Evolutionary conservation across 1,140 invertebrate genomes (phyloP).

Genomic region (Cylas formicarius): DNA sequence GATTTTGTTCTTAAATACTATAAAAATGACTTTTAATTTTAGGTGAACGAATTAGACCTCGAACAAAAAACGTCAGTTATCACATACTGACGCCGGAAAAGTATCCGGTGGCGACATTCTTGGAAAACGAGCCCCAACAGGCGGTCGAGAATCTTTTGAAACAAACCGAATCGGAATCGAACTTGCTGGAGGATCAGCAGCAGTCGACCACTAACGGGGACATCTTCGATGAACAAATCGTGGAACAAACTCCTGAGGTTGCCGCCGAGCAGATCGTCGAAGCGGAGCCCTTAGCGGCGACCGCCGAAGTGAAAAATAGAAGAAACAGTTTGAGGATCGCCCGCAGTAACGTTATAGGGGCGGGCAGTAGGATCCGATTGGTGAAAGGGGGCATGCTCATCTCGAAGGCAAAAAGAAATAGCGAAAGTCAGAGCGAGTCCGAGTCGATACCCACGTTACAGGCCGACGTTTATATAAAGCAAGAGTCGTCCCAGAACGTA

Average conservation of each 20-base stretch:
- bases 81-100: conserved; percentile 45
- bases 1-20: conserved; percentile 14
- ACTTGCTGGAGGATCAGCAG: conserved; percentile 3
- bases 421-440: conserved; percentile 16
- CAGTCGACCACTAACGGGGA: conserved; percentile 23
- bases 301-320: conserved; percentile 18
- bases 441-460: conserved; percentile 15
- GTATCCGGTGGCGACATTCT: conserved; percentile 38
- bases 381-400: conserved; percentile 40
- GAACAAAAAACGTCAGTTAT: conserved; percentile 58
- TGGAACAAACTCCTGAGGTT: conserved; percentile 29
- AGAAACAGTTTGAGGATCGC: conserved; percentile 16
- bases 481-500: conserved; percentile 7
- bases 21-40: conserved; percentile 13
- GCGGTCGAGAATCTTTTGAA: conserved; percentile 35
- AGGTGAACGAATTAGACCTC: conserved; percentile 47
- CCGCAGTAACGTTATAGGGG: conserved; percentile 34
- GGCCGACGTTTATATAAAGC: too few species aligned
- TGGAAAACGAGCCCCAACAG: conserved; percentile 32
- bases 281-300: conserved; percentile 17
- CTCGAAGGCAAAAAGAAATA: conserved; percentile 34
- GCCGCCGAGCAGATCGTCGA: conserved; percentile 30
- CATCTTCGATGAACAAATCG: conserved; percentile 22
- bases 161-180: conserved; percentile 10
- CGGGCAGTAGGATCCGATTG: conserved; percentile 34